Base-by-base conservation (phyloP, 2,888 invertebrate genomes). In the Netelia inedita region DNA sequence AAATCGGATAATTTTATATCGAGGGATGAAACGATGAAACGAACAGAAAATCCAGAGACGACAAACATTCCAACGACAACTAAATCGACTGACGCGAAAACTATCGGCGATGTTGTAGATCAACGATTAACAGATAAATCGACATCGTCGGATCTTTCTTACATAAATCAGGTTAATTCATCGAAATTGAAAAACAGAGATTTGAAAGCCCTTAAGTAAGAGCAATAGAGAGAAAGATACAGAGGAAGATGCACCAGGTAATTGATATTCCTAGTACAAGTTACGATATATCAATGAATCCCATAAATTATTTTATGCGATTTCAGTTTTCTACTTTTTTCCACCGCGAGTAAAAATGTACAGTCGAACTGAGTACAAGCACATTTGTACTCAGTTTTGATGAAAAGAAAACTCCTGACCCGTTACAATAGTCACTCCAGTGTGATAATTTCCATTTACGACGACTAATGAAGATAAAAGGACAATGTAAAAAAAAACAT, bases 161-260 rank as follows among this genome's bases (percentile, higher is more conserved):
- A 73, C 9, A 53, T 59, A n/a, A 28, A 3, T 9, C 35, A 53
- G 53, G 28, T 19, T 1, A 59, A 79, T 43, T 28, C 73, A 0
- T 10, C 55, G 2, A 68, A 41, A 75, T 16, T 92, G 28, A 92
- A 92, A 19, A 92, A 91, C 74, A 88, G 91, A 79, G 93, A 92
- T 83, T 87, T 92, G 35, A 93, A 93, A 86, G 87, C 89, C 68
- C 66, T 92, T 28, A 63, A 23, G 16, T 53, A n/a, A n/a, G 16
- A 71, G 41, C 9, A 57, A 16, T 59, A 35, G 10, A 11, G 53
- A 41, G 10, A 5, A 16, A 10, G 2, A 3, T n/a, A 59, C 43
- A 6, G 14, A 71, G 2, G 6, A 0, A 16, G 19, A 57, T n/a
- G 16, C 9, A 55, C 11, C 10, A 23, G 59, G 8, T 19, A 46